Percentiles rank a stretch among this genome's conserved stretches.
phyloP scores from a whole-genome alignment of 92 coral and sea anemone species.

The Epizoanthus ramosus region DNA sequence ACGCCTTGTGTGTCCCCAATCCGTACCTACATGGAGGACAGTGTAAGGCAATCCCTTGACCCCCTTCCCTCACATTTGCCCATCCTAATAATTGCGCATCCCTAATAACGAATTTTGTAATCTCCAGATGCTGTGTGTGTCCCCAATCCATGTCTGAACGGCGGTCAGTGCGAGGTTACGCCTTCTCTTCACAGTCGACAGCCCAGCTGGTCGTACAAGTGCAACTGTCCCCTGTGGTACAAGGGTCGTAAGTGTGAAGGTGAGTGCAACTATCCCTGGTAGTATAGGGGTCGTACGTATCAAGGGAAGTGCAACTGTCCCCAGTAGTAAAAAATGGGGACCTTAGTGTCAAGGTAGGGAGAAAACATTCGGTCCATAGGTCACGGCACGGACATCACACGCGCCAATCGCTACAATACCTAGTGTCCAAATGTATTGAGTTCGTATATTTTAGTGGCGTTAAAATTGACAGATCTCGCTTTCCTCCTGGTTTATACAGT shows the following conservation, averaged over 20 bases:
- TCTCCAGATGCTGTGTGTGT: conserved; percentile 47
- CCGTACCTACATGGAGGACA: conserved; percentile 51
- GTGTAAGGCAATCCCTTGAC: conserved; percentile 24
- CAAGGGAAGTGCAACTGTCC: too few species aligned
- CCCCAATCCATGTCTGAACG: conserved; percentile 50
- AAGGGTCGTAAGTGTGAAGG: conserved; percentile 51
- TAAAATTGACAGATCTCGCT: too few species aligned
- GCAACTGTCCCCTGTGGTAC: conserved; percentile 49
- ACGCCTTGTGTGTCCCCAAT: conserved; percentile 37
- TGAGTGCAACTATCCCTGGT: too few species aligned
- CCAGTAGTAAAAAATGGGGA: too few species aligned
- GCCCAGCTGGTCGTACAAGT: conserved; percentile 44
- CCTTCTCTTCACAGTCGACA: conserved; percentile 35
- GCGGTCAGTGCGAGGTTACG: conserved; percentile 50
- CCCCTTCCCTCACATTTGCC: neutral
- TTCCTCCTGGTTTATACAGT: conserved; percentile 10
- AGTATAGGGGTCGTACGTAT: too few species aligned
- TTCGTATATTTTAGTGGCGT: too few species aligned
- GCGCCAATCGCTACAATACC: too few species aligned
- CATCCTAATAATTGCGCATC: neutral
- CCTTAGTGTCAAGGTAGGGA: too few species aligned
- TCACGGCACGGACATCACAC: too few species aligned
- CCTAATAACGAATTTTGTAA: neutral
- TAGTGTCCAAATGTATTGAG: too few species aligned
- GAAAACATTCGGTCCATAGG: too few species aligned